Base-by-base conservation (phyloP, 2,797 vertebrate genomes). In the Lutjanus campechanus region DNA sequence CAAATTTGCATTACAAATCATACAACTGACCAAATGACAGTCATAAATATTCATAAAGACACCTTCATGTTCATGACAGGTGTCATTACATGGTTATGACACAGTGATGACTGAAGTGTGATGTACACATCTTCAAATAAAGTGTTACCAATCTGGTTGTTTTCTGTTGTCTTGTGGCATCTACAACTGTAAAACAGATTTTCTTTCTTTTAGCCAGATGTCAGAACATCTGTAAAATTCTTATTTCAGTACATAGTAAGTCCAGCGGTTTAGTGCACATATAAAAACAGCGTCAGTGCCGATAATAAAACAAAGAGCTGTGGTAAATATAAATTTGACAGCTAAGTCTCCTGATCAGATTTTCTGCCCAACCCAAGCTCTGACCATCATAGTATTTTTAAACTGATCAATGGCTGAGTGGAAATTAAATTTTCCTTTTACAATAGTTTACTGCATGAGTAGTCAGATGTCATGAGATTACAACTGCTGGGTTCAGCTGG, bases 391-490 rank as follows among this genome's bases (percentile, higher is more conserved):
- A 20, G 19, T 43, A 22, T 59, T 56, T 54, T 85, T 50, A 70
- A 61, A 73, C 60, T 41, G 77, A 89, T 86, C 83, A 75, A 72
- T 51, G 49, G 43, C 76, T 20, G 58, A 51, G 58, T 74, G 65
- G 58, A 88, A 82, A 85, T 89, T 73, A 46, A 76, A 82, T 88
- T 78, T 70, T 50, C 63, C 62, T 17, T 79, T 46, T 77, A 76
- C 73, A 43, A 81, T 63, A 51, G 66, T 83, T 85, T 84, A 70
- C 50, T 76, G 75, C 82, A 62, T 25, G 74, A 89, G 77, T 77
- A 69, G 83, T 78, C 79, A 69, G 75, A 79, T 77, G 86, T 83
- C 80, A 77, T 17, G 1, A 61, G 76, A 84, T 88, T 82, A 78
- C 61, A 77, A 64, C 72, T 67, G 67, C 55, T 12, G 65, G 83